Evolutionary conservation across 2,888 invertebrate genomes (phyloP).

Genomic region (Meiosimyza platycephala): DNA sequence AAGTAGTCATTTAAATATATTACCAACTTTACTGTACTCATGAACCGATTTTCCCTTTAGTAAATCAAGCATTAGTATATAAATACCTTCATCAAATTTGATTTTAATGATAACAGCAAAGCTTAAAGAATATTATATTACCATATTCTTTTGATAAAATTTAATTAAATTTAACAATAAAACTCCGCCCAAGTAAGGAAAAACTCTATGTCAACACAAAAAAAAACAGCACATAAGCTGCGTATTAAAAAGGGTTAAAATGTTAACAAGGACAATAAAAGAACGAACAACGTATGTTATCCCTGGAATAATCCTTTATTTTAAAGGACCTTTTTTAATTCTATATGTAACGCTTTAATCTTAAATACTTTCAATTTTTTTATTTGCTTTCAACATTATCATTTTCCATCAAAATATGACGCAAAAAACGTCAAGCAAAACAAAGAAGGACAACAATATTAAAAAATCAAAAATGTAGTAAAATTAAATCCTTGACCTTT

Average conservation of each 20-base stretch:
- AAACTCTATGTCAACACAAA: no score
- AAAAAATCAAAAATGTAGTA: constrained; percentile 21
- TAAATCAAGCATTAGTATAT: no score
- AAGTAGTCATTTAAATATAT: no score
- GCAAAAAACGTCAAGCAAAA: not conserved
- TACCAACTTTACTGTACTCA: no score
- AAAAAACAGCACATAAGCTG: no score
- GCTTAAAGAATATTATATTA: not conserved
- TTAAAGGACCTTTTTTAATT: no score
- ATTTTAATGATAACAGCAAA: not conserved
- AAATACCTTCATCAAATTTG: not conserved
- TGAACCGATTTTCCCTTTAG: no score
- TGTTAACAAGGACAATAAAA: no score
- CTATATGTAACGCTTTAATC: no score
- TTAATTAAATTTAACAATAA: not conserved
- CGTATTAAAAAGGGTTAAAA: no score
- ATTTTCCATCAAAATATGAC: constrained; percentile 8
- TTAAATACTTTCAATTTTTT: constrained; percentile 1
- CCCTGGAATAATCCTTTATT: no score
- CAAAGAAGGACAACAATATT: constrained; percentile 10
- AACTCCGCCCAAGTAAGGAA: not conserved
- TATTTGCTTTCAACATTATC: not conserved
- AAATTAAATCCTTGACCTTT: constrained; percentile 32
- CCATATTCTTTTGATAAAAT: not conserved
- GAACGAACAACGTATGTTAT: no score